Conservation (phyloP, 2,113 vertebrate species). For the Andinoacara biseriatus region DNA sequence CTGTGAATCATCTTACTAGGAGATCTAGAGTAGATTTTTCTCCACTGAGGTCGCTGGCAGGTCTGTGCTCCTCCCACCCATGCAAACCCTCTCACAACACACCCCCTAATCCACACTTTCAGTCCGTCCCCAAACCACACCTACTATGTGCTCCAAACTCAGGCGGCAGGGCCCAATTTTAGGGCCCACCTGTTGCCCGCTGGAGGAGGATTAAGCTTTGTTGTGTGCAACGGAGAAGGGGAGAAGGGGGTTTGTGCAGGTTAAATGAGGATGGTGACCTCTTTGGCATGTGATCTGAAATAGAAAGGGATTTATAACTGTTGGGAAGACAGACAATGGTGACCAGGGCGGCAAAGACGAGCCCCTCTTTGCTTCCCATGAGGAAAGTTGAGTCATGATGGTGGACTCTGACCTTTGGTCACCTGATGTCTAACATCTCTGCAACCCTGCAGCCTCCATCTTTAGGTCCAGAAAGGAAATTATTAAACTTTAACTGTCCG, state of each 20-base stretch:
- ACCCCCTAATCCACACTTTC: conserved; percentile 11
- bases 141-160: conserved; percentile 12
- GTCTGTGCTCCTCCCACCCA: conserved; percentile 6
- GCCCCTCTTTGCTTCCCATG: conserved; percentile 25
- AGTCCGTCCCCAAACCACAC: conserved; percentile 16
- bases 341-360: conserved; percentile 37
- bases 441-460: neutral
- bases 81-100: conserved; percentile 3
- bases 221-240: conserved; percentile 52
- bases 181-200: conserved; percentile 76
- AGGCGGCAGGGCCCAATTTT: conserved; percentile 66
- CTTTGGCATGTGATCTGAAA: conserved; percentile 80
- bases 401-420: conserved; percentile 11
- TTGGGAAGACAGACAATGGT: conserved; percentile 70
- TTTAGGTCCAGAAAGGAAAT: neutral
- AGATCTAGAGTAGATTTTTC: conserved; percentile 41
- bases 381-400: conserved; percentile 63
- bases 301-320: conserved; percentile 73
- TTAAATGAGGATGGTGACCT: conserved; percentile 61
- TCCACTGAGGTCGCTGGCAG: conserved; percentile 38
- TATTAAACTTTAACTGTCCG: neutral
- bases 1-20: conserved; percentile 14
- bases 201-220: conserved; percentile 61
- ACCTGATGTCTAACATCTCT: conserved; percentile 31
- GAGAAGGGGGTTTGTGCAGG: conserved; percentile 13